A percentile compares a stretch with the other conserved stretches of the same genome.
Evolutionary conservation across 2,113 vertebrate species (phyloP).

Genomic region (Cebus imitator): DNA sequence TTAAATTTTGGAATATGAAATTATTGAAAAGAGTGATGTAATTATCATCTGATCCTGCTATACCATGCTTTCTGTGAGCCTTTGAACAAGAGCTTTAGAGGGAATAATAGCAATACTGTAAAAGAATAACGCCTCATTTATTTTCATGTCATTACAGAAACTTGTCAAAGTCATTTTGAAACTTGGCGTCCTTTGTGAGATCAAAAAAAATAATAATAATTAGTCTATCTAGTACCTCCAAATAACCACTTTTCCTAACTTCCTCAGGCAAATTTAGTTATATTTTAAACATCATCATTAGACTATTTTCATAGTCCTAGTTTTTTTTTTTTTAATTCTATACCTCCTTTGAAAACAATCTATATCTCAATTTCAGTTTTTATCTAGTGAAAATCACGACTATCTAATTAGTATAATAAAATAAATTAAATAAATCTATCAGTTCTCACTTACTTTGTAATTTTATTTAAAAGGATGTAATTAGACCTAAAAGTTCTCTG

Average conservation of each 20-base stretch:
- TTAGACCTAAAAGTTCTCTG: background rate
- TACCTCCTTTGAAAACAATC: background rate
- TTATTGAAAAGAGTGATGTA: constrained; percentile 15
- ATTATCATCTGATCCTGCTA: background rate
- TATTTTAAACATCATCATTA: background rate
- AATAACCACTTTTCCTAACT: background rate
- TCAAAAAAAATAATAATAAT: background rate
- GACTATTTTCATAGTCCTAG: background rate
- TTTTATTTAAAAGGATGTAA: background rate
- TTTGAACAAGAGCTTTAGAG: background rate
- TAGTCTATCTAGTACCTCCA: background rate
- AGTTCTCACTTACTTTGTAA: background rate
- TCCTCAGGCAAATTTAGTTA: background rate
- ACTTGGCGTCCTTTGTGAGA: background rate
- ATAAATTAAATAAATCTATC: background rate
- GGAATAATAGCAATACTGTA: background rate
- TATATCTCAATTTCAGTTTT: background rate
- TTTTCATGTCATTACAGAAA: constrained; percentile 35
- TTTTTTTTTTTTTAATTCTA: background rate
- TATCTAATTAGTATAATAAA: background rate
- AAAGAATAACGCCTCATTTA: background rate
- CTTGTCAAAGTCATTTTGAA: constrained; percentile 21
- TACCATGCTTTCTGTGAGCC: background rate
- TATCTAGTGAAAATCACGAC: background rate
- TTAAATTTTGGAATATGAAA: background rate